Base-by-base conservation (phyloP, 2,797 vertebrate species). In the Ambastaia sidthimunki region DNA sequence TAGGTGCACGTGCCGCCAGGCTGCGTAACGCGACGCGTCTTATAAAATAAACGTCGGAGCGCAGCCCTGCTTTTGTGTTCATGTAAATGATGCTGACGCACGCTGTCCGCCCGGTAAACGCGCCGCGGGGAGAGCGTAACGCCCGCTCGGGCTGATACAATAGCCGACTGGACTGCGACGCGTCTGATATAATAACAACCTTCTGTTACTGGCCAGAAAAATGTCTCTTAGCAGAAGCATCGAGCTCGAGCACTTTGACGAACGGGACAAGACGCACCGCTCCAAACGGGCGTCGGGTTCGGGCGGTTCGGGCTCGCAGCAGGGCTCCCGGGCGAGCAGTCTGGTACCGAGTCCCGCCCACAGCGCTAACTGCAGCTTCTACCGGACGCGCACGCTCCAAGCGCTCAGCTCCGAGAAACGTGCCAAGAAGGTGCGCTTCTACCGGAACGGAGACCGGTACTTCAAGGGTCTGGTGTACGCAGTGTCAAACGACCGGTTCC, bases 311-410 rank as follows among this genome's bases (percentile, higher is more conserved):
- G 92, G 82, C 2, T 95, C 96, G 0, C 92, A 94, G 60, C 92
- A 93, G 28, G 93, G 94, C 9, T 95, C 96, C 81, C 87, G 95
- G 80, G 96, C 95, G 3, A 98, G 97, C 88, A 97, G 97, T 84
- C 90, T 99, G 87, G 95, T 97, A 52, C 98, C 97, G 0, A 99
- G 97, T 88, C 98, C 97, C 0, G 98, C 97, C 11, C 97, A 99
- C 92, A 99, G 97, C 84, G 96, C 97, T 71, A 97, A 98, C 93
- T 98, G 97, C 90, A 99, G 97, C 92, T 96, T 98, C 85, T 99
- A 98, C 92, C 95, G 98, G 72, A 99, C 97, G 82, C 94, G 98
- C 50, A 99, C 97, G n/a, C 93, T 99, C 85, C 97, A 98, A 92
- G 93, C 98, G 10, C 97, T 99, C 76, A 98, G 96, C 89, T 96